Evolutionary conservation across 2,113 vertebrate genomes (phyloP).

Genomic region (Salvator merianae): DNA sequence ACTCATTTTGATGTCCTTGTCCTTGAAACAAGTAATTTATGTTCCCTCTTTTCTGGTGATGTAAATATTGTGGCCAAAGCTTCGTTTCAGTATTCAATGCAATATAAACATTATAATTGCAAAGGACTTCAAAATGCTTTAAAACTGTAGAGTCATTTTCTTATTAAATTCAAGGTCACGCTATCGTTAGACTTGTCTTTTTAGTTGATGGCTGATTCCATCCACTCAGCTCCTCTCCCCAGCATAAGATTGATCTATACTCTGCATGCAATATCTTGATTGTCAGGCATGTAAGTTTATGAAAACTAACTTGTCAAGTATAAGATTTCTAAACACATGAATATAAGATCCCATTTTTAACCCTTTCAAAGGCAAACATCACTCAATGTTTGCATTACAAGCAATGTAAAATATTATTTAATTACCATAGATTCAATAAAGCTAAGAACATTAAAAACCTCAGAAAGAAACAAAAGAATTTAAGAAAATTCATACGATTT

Average conservation of each 20-base stretch:
- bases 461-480: conserved; percentile 8
- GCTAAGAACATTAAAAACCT: conserved; percentile 10
- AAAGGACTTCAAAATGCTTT: background rate
- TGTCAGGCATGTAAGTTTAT: conserved; percentile 56
- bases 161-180: conserved; percentile 54
- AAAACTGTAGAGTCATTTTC: conserved; percentile 42
- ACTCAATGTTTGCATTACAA: background rate
- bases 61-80: conserved; percentile 18
- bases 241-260: conserved; percentile 46
- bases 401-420: conserved; percentile 2
- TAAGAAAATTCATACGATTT: background rate
- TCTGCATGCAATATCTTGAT: conserved; percentile 38
- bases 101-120: conserved; percentile 1
- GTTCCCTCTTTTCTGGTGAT: background rate
- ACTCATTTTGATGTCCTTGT: conserved; percentile 32
- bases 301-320: conserved; percentile 55
- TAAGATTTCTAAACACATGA: conserved; percentile 30
- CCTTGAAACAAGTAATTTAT: conserved; percentile 24
- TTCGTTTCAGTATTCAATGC: background rate
- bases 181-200: conserved; percentile 25
- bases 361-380: conserved; percentile 18
- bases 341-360: conserved; percentile 44
- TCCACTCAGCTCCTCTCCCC: conserved; percentile 22
- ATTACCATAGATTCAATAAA: conserved; percentile 24
- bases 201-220: conserved; percentile 33